Base-by-base conservation (phyloP, 2,113 vertebrate genomes). In the Prinia subflava region DNA sequence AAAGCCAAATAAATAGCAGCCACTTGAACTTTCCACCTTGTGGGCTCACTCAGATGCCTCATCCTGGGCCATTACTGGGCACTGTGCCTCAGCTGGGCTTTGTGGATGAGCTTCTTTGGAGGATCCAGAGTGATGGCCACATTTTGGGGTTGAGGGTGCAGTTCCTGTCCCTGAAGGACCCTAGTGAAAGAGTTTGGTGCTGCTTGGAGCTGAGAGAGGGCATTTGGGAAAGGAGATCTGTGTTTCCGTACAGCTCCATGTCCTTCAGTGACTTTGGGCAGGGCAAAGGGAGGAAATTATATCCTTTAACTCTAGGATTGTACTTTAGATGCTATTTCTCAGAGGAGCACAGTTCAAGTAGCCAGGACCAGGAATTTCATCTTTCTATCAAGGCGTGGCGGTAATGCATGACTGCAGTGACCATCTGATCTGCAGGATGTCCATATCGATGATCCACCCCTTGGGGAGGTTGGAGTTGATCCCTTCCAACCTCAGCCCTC, bases 11-110 rank as follows among this genome's bases (percentile, higher is more conserved):
- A 97, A 96, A 97, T 83, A 95, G 52, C 86, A 86, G 23, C 75
- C 93, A 93, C 87, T 94, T 96, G 87, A 97, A 92, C 95, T 96
- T 97, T 93, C 87, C 94, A 96, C 96, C 92, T 85, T 88, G 47
- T 2, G 1, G 75, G 47, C 76, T 94, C 25, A 0, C 59, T 71
- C 25, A 4, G 44, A 71, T 84, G 77, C 74, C 39, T 88, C 13
- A 1, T 89, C 47, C n/a, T 0, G 0, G 21, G 37, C 80, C 27
- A 2, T 1, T 4, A 35, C 31, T 0, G 0, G 18, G 33, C 21
- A 13, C 56, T 0, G 0, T 0, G 9, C 76, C 68, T 83, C 1
- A 0, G 30, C 42, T 6, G 2, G 50, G 49, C 49, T 76, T 56
- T 69, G 35, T 2, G 5, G 46, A 20, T 19, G 12, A 79, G 33